Conservation (phyloP, 23 tunicate genomes). For the Botrylloides violaceus region DNA sequence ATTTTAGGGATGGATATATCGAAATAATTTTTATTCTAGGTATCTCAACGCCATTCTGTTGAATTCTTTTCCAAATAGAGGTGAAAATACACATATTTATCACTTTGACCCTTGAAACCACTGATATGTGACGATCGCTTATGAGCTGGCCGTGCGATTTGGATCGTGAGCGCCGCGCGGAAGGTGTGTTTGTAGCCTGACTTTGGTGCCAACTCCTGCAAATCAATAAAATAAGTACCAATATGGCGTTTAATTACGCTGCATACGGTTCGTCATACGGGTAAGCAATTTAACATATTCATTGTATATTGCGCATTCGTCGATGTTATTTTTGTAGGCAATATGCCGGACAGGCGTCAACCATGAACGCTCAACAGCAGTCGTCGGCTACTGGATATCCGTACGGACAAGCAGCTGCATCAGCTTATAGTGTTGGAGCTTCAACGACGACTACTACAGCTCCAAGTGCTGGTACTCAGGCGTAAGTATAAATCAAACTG, state of each 20-base stretch:
- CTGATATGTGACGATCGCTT: neutral
- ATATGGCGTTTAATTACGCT: conserved; percentile 20
- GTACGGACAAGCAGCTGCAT: conserved; percentile 10
- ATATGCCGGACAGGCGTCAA: conserved; percentile 16
- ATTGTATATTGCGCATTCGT: neutral
- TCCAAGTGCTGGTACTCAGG: conserved; percentile 9
- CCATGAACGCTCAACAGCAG: conserved; percentile 12
- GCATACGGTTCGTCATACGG: conserved; percentile 26
- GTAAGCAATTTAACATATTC: conserved; percentile 7
- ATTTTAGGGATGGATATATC: too few relatives aligned
- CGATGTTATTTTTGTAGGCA: conserved; percentile 7
- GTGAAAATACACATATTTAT: too few relatives aligned
- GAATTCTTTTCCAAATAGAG: too few relatives aligned
- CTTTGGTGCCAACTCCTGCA: neutral
- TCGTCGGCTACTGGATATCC: conserved; percentile 4
- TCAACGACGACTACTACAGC: conserved; percentile 4
- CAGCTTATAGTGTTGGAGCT: conserved; percentile 6
- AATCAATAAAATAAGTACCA: neutral
- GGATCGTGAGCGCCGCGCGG: neutral
- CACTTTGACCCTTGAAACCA: neutral
- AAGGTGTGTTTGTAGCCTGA: neutral
- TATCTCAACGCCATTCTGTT: too few relatives aligned
- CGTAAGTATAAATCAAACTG: too few relatives aligned
- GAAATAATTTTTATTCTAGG: too few relatives aligned
- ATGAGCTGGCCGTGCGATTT: neutral